Evolutionary conservation across 2,797 vertebrate genomes (phyloP).

Genomic region (Amniataba percoides): DNA sequence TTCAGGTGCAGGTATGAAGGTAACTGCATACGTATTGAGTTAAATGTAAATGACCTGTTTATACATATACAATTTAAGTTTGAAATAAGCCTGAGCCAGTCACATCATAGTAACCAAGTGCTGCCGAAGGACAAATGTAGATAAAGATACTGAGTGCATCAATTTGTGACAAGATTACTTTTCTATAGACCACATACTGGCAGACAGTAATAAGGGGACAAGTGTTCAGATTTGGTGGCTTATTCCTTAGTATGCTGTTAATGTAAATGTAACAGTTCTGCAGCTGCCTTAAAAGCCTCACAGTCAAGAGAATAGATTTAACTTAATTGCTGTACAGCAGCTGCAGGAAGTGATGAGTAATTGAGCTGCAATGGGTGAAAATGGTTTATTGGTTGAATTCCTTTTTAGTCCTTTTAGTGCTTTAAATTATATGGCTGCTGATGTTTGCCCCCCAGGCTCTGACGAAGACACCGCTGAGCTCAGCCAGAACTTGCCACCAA

Average conservation of each 20-base stretch:
- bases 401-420: neutral
- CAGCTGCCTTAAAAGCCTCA: conserved; percentile 13
- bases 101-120: neutral
- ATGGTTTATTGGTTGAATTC: neutral
- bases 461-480: conserved; percentile 74
- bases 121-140: neutral
- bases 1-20: neutral
- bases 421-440: neutral
- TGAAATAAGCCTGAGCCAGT: neutral
- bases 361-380: conserved; percentile 6
- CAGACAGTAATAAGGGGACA: neutral
- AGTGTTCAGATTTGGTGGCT: neutral
- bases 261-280: conserved; percentile 6
- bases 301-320: neutral
- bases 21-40: neutral
- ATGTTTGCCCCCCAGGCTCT: conserved; percentile 73
- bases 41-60: neutral
- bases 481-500: conserved; percentile 69
- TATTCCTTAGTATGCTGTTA: neutral
- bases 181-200: neutral
- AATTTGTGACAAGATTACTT: neutral
- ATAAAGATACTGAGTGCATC: too few relatives aligned
- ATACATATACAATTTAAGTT: too few relatives aligned
- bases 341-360: conserved; percentile 17
- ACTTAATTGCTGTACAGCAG: conserved; percentile 21